Evolutionary conservation across 2,888 invertebrate genomes (phyloP).

Genomic region (Chalcis sispes): DNA sequence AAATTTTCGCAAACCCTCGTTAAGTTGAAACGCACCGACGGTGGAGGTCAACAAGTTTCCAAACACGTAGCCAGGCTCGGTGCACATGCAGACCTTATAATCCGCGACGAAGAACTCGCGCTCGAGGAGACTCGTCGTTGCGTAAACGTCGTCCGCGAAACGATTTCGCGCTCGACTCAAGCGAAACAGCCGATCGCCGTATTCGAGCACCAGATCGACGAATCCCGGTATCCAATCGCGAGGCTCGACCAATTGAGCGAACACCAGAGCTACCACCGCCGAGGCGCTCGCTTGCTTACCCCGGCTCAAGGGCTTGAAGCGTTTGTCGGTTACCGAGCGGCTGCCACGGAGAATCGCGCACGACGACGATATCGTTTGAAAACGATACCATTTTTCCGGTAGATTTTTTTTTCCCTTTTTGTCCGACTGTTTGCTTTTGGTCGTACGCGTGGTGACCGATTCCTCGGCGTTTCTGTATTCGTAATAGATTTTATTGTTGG

Average conservation of each 20-base stretch:
- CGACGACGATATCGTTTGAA: constrained; percentile 61
- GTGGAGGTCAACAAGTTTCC: constrained; percentile 68
- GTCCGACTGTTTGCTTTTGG: not conserved
- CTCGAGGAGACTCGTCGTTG: constrained; percentile 63
- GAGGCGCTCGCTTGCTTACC: constrained; percentile 67
- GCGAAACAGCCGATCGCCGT: constrained; percentile 68
- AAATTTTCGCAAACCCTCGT: constrained; percentile 73
- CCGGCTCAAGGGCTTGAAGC: constrained; percentile 67
- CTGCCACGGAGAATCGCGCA: constrained; percentile 66
- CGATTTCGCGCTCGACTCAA: constrained; percentile 61
- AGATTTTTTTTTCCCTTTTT: not conserved
- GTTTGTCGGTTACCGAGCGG: constrained; percentile 64
- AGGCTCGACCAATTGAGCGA: constrained; percentile 65
- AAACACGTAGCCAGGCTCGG: constrained; percentile 63
- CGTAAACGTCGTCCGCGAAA: constrained; percentile 61
- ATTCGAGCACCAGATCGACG: constrained; percentile 65
- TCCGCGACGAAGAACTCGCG: constrained; percentile 69
- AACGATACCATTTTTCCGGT: constrained; percentile 49
- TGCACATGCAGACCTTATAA: constrained; percentile 66
- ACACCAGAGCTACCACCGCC: constrained; percentile 66
- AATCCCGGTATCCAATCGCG: constrained; percentile 65
- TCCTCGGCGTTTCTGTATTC: not conserved
- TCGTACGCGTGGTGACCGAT: not conserved
- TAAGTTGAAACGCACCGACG: constrained; percentile 65
- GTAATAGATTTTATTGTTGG: not conserved